A percentile compares a stretch with the other conserved stretches of the same genome.
These are phyloP conservation scores for Drosophila atroscutellata DNA, from an alignment of 2,888 invertebrate genomes.

Conservation along the genomic window DNA sequence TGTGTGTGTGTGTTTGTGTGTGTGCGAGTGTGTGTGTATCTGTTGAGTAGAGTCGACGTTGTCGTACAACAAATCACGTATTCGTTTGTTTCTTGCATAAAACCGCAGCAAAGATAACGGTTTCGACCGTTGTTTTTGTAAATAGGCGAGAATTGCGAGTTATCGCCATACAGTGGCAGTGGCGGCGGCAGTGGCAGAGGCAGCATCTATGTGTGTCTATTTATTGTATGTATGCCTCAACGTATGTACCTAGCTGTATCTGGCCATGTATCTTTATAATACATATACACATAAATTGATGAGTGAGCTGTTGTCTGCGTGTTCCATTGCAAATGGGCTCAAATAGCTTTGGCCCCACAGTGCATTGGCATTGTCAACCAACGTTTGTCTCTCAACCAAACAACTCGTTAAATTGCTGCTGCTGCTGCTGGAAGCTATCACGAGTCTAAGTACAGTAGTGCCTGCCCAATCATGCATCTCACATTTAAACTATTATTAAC, in stretches of 20 bases:
- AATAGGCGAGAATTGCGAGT: constrained; percentile 24
- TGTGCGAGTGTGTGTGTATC: constrained; percentile 28
- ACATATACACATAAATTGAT: constrained; percentile 47
- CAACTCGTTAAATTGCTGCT: constrained; percentile 30
- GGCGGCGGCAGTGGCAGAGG: neutral
- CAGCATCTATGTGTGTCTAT: neutral
- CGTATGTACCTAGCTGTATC: constrained; percentile 24
- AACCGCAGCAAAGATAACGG: constrained; percentile 57
- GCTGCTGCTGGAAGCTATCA: constrained; percentile 9
- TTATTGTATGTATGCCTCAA: neutral
- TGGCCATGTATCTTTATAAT: neutral
- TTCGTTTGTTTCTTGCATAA: constrained; percentile 63
- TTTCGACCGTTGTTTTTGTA: constrained; percentile 14
- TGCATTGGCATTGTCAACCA: constrained; percentile 42
- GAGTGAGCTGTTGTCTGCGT: constrained; percentile 30
- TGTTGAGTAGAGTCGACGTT: constrained; percentile 23
- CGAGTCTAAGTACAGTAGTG: constrained; percentile 24
- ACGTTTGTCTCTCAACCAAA: constrained; percentile 1
- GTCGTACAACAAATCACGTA: constrained; percentile 56
- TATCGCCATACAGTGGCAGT: neutral
- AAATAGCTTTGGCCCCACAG: constrained; percentile 33
- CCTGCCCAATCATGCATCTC: neutral
- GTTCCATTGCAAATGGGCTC: constrained; percentile 50
- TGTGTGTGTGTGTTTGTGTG: constrained; percentile 21
- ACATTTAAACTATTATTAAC: neutral